These are phyloP conservation scores for Pelecanus crispus DNA, from an alignment of 2,113 vertebrate genomes.

Conservation along the genomic window DNA sequence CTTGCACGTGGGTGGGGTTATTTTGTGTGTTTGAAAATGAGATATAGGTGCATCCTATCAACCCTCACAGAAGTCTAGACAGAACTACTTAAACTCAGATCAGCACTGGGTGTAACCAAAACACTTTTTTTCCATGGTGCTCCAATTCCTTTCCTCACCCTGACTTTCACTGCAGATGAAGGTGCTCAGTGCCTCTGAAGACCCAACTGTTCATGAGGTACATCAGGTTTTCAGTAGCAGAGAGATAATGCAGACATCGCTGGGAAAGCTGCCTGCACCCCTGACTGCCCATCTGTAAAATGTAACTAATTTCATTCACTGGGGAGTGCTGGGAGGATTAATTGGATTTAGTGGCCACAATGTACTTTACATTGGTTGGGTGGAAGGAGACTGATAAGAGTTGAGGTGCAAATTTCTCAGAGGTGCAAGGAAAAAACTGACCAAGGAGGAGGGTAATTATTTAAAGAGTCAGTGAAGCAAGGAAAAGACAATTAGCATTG, in stretches of 20 bases:
- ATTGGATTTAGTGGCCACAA: slow-evolving; percentile 50
- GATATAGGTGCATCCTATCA: neutral
- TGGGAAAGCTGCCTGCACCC: slow-evolving; percentile 27
- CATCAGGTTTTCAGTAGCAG: neutral
- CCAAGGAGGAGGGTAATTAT: slow-evolving; percentile 48
- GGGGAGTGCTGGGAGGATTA: slow-evolving; percentile 48
- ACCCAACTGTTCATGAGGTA: neutral
- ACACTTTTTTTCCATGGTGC: neutral
- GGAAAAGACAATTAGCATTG: slow-evolving; percentile 51
- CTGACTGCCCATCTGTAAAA: slow-evolving; percentile 20
- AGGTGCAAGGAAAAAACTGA: slow-evolving; percentile 25
- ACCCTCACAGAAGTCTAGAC: too few relatives aligned
- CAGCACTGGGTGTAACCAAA: rapidly evolving
- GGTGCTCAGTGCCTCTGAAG: neutral
- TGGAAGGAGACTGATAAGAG: slow-evolving; percentile 44
- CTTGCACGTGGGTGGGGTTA: neutral
- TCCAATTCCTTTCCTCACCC: neutral
- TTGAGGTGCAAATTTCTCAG: slow-evolving; percentile 52
- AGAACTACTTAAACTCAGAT: neutral
- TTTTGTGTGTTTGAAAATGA: neutral
- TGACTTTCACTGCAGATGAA: neutral
- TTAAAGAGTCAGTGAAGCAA: slow-evolving; percentile 45
- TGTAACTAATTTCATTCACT: slow-evolving; percentile 17
- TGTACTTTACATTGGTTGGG: slow-evolving; percentile 37
- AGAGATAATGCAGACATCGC: slow-evolving; percentile 9